A percentile compares a stretch with the other conserved stretches of the same genome.
phyloP scores from a whole-genome alignment of 1,140 invertebrate species.

The Chionoecetes opilio region DNA sequence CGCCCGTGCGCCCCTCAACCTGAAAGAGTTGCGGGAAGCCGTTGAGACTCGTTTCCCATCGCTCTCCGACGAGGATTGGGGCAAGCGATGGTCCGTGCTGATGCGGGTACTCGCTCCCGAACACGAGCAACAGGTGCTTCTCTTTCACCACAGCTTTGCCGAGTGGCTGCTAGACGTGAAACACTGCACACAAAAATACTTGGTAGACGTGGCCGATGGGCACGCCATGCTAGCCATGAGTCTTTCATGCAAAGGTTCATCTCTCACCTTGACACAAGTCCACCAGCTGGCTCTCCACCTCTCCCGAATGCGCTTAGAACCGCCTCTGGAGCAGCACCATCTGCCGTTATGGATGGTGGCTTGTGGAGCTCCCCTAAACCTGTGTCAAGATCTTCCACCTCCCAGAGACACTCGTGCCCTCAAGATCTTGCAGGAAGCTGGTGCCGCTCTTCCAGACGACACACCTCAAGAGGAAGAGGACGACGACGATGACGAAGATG shows the following conservation, averaged over 20 bases:
- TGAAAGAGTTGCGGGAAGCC: conserved; percentile 91
- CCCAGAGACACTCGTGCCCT: conserved; percentile 87
- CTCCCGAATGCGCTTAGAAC: conserved; percentile 83
- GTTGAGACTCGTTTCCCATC: conserved; percentile 87
- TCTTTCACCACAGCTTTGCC: conserved; percentile 96
- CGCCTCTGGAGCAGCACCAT: conserved; percentile 84
- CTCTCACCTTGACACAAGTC: conserved; percentile 85
- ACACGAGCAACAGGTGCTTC: conserved; percentile 87
- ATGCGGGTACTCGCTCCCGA: conserved; percentile 88
- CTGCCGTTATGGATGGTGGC: conserved; percentile 83
- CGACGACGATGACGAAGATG: conserved; percentile 78
- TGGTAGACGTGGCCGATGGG: conserved; percentile 93
- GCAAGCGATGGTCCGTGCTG: conserved; percentile 91
- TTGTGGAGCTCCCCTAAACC: conserved; percentile 81
- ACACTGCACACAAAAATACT: conserved; percentile 96
- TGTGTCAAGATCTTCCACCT: conserved; percentile 80
- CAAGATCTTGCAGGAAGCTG: conserved; percentile 88
- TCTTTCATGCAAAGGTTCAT: conserved; percentile 87
- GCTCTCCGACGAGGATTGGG: conserved; percentile 90
- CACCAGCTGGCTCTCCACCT: conserved; percentile 86
- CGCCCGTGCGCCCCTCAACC: conserved; percentile 92
- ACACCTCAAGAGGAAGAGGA: conserved; percentile 79
- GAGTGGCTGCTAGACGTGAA: conserved; percentile 98
- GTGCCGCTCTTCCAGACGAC: conserved; percentile 85
- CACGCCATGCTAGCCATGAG: conserved; percentile 95